phyloP scores from a whole-genome alignment of 2,888 invertebrate genomes.

The Alcis repandata region DNA sequence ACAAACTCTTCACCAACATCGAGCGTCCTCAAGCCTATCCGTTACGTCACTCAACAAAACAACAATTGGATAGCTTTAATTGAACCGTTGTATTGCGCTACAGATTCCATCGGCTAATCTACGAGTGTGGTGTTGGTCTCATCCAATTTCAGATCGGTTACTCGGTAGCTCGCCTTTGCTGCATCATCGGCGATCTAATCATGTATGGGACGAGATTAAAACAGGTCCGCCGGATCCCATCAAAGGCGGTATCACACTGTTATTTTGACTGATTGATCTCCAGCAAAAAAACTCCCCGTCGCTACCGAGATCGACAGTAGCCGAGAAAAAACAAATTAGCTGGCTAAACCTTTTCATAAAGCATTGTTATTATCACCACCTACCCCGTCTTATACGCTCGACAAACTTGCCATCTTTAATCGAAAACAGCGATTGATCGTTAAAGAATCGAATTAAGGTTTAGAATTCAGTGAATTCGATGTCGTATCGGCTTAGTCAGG shows the following conservation, averaged over 20 bases:
- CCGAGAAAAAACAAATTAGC: constrained; percentile 86
- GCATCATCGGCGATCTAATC: constrained; percentile 85
- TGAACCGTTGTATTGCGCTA: constrained; percentile 44
- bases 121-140: constrained; percentile 69
- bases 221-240: constrained; percentile 83
- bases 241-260: constrained; percentile 87
- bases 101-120: constrained; percentile 69
- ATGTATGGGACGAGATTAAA: constrained; percentile 85
- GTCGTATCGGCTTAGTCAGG: constrained; percentile 48
- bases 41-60: constrained; percentile 31
- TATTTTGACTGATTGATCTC: constrained; percentile 87
- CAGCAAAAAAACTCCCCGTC: constrained; percentile 78
- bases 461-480: constrained; percentile 53
- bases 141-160: constrained; percentile 81
- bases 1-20: constrained; percentile 5
- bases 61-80: constrained; percentile 37
- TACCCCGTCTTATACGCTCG: constrained; percentile 73
- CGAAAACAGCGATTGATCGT: constrained; percentile 55
- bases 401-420: constrained; percentile 61
- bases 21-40: constrained; percentile 21
- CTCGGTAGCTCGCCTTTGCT: constrained; percentile 69
- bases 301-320: constrained; percentile 86
- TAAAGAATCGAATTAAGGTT: constrained; percentile 64
- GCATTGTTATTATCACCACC: constrained; percentile 85
- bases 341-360: constrained; percentile 86